Conservation (phyloP, 2,113 vertebrate species). For the Ibidorhyncha struthersii region DNA sequence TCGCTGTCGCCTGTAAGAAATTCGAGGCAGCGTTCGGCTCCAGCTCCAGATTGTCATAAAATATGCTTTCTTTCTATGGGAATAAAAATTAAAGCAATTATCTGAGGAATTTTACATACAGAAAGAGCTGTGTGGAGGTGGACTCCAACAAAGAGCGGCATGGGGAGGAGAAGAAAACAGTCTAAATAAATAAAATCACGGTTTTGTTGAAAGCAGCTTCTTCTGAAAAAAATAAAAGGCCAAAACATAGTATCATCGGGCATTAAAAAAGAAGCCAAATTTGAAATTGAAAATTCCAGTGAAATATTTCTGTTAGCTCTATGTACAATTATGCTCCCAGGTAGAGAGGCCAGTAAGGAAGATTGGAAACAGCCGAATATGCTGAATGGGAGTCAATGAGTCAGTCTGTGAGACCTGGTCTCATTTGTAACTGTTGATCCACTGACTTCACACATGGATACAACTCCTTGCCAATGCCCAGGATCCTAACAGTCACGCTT, state of each 20-base stretch:
- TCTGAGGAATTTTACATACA: background rate
- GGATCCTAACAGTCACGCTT: background rate
- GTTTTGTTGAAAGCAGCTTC: background rate
- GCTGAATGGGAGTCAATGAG: rapidly evolving
- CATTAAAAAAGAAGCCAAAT: background rate
- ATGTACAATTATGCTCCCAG: background rate
- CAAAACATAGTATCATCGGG: background rate
- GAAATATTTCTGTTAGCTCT: background rate
- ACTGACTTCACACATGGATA: background rate
- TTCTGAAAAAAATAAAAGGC: background rate
- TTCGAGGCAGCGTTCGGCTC: background rate
- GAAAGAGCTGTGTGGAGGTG: background rate
- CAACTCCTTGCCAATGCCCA: background rate
- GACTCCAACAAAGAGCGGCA: background rate
- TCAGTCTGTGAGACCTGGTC: background rate
- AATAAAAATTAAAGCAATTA: background rate
- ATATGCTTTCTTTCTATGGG: background rate
- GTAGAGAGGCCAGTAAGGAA: background rate
- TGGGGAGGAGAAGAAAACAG: background rate
- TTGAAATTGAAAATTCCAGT: background rate
- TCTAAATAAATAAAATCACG: background rate
- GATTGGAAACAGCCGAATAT: background rate
- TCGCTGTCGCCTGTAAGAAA: background rate
- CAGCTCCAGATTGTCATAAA: background rate
- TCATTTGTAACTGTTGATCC: background rate